phyloP scores from a whole-genome alignment of 2,888 invertebrate species.

The Hemistola chrysoprasaria region DNA sequence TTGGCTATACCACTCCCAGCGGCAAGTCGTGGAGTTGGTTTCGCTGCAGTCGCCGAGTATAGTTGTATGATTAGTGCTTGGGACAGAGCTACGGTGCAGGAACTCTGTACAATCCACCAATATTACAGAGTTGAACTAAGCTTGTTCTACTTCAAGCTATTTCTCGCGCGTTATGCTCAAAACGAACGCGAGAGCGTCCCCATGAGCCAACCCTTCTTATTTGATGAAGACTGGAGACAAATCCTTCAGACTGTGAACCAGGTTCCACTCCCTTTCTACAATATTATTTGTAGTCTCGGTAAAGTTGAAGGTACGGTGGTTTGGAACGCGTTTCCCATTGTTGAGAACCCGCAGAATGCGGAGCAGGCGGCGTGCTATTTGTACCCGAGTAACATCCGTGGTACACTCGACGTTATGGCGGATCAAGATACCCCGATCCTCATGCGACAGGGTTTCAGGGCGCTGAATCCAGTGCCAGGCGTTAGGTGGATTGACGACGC shows the following conservation, averaged over 20 bases:
- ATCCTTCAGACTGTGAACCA: slow-evolving; percentile 2
- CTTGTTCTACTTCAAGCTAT: not conserved
- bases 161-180: slow-evolving; percentile 1
- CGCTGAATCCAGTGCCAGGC: not conserved
- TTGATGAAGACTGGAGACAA: slow-evolving; percentile 2
- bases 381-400: too few relatives aligned
- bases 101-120: slow-evolving; percentile 3
- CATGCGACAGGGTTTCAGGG: not conserved
- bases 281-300: not conserved
- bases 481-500: too few relatives aligned
- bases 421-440: not conserved
- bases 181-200: not conserved
- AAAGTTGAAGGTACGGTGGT: not conserved
- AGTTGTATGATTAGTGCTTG: slow-evolving; percentile 1
- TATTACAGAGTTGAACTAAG: slow-evolving; percentile 1
- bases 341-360: not conserved
- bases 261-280: not conserved
- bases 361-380: not conserved
- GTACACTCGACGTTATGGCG: too few relatives aligned
- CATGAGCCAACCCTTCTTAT: not conserved
- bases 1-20: slow-evolving; percentile 1
- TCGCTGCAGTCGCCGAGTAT: slow-evolving; percentile 4
- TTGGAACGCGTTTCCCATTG: too few relatives aligned
- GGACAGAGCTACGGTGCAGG: not conserved
- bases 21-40: slow-evolving; percentile 1